Percentiles rank a stretch among this genome's conserved stretches.
These are phyloP conservation scores for Lampris megalopsis DNA, from an alignment of 2,113 vertebrate genomes.

Conservation along the genomic window DNA sequence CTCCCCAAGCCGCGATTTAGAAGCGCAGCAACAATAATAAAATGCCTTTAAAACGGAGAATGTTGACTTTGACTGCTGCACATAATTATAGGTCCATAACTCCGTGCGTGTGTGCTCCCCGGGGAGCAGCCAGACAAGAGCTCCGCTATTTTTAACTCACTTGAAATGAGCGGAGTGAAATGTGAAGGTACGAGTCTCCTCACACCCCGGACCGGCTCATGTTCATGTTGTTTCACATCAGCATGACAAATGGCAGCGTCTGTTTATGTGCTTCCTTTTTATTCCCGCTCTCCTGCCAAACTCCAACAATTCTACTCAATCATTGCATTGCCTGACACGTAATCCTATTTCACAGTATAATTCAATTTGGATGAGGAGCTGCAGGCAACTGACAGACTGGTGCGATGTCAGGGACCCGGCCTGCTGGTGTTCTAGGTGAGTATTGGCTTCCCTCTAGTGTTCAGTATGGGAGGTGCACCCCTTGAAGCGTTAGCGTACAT, in stretches of 20 bases:
- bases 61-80: slow-evolving; percentile 62
- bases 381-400: slow-evolving; percentile 56
- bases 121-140: slow-evolving; percentile 53
- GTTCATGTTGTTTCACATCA: slow-evolving; percentile 62
- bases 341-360: slow-evolving; percentile 80
- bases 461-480: background rate
- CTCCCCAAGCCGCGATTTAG: slow-evolving; percentile 69
- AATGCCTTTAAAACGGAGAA: slow-evolving; percentile 65
- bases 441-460: slow-evolving; percentile 70
- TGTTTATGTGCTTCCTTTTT: slow-evolving; percentile 60
- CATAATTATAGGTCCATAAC: slow-evolving; percentile 72
- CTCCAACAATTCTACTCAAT: slow-evolving; percentile 74
- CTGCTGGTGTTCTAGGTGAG: slow-evolving; percentile 13
- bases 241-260: slow-evolving; percentile 58
- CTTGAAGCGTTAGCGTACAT: background rate
- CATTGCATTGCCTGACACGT: slow-evolving; percentile 76
- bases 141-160: slow-evolving; percentile 65
- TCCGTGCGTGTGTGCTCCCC: slow-evolving; percentile 56
- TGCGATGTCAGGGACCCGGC: slow-evolving; percentile 27
- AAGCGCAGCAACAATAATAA: slow-evolving; percentile 69
- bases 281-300: slow-evolving; percentile 61
- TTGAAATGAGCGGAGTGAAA: slow-evolving; percentile 39
- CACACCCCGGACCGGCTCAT: slow-evolving; percentile 58
- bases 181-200: slow-evolving; percentile 65
- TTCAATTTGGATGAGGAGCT: slow-evolving; percentile 72